These are phyloP conservation scores for Peromyscus maniculatus DNA, from an alignment of 2,113 vertebrate genomes.

Conservation along the genomic window DNA sequence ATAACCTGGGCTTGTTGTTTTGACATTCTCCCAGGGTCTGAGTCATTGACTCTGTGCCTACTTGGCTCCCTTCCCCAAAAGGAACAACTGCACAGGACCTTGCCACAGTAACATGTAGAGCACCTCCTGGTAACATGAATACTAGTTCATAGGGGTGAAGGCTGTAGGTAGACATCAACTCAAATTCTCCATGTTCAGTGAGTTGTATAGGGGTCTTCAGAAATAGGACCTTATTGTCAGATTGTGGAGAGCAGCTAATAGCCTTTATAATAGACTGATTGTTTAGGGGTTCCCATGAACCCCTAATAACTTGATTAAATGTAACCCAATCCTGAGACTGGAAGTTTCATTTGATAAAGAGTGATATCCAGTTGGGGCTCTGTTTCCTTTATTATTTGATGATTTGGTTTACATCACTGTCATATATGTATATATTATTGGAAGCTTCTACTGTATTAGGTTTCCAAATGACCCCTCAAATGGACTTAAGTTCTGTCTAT, in stretches of 20 bases:
- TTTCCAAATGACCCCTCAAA: not conserved
- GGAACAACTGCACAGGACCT: too few relatives aligned
- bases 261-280: not conserved
- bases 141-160: not conserved
- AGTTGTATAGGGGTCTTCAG: not conserved
- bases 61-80: too few relatives aligned
- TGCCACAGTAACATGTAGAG: not conserved
- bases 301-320: not conserved
- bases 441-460: not conserved
- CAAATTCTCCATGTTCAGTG: not conserved
- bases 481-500: not conserved
- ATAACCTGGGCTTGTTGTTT: too few relatives aligned
- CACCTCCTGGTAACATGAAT: not conserved
- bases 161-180: not conserved
- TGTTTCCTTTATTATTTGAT: not conserved
- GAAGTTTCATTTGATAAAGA: not conserved
- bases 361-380: not conserved
- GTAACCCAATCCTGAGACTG: not conserved
- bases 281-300: not conserved
- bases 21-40: too few relatives aligned
- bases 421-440: not conserved
- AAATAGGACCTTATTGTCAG: not conserved
- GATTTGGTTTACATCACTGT: not conserved
- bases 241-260: not conserved
- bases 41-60: too few relatives aligned